phyloP scores from a whole-genome alignment of 2,888 invertebrate genomes.

The Cantharis rufa region DNA sequence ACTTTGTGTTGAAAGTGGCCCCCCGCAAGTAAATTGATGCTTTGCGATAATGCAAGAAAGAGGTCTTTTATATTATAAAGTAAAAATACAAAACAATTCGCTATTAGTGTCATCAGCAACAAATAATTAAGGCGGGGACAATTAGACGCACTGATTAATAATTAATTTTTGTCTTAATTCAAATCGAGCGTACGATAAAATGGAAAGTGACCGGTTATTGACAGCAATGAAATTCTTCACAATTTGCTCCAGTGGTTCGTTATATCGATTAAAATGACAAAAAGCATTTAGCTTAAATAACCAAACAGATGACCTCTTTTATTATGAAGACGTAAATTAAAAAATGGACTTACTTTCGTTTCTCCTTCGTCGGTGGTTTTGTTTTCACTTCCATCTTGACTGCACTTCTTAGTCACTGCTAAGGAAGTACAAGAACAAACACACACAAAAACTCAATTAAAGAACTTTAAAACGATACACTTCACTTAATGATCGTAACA shows the following conservation, averaged over 20 bases:
- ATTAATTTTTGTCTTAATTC: background rate
- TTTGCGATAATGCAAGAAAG: background rate
- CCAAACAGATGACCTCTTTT: slow-evolving; percentile 7
- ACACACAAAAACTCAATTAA: slow-evolving; percentile 26
- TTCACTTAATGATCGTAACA: slow-evolving; percentile 38
- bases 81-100: background rate
- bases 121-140: background rate
- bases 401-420: slow-evolving; percentile 55
- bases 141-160: background rate
- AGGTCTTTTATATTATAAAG: background rate
- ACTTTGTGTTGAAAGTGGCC: background rate
- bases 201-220: background rate
- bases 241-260: background rate
- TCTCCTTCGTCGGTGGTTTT: slow-evolving; percentile 62
- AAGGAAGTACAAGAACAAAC: slow-evolving; percentile 49
- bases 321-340: background rate
- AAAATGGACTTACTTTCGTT: slow-evolving; percentile 65
- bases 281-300: background rate
- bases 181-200: background rate
- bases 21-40: background rate
- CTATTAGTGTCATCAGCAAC: background rate
- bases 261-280: background rate
- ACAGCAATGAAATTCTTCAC: background rate
- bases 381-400: slow-evolving; percentile 48
- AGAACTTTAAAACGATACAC: slow-evolving; percentile 30